These are phyloP conservation scores for Ophion slaviceki DNA, from an alignment of 2,888 invertebrate species.

Conservation along the genomic window DNA sequence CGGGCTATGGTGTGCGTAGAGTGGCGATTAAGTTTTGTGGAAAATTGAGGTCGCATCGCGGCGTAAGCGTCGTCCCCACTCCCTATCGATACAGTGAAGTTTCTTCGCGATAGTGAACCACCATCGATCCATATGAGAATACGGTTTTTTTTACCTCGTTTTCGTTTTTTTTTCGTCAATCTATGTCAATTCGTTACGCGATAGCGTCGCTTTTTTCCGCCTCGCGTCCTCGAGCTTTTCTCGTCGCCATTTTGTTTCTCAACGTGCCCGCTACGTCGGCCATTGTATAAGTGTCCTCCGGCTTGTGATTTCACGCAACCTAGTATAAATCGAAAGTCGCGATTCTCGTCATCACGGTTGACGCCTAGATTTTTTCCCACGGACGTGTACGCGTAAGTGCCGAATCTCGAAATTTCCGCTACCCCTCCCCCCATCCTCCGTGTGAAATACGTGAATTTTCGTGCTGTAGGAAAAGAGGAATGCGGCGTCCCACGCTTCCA, in stretches of 20 bases:
- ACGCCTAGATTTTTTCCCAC: not conserved
- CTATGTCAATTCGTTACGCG: slow-evolving; percentile 1
- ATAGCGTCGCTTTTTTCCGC: slow-evolving; percentile 52
- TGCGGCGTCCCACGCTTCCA: no score
- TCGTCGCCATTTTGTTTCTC: slow-evolving; percentile 81
- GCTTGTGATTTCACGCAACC: slow-evolving; percentile 65
- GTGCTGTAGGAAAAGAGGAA: not conserved
- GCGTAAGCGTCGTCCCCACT: slow-evolving; percentile 55
- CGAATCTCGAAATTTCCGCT: not conserved
- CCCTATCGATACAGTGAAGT: slow-evolving; percentile 44
- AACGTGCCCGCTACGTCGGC: slow-evolving; percentile 79
- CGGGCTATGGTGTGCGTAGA: slow-evolving; percentile 38
- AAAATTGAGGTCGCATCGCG: slow-evolving; percentile 73
- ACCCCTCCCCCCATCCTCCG: not conserved
- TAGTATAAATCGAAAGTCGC: slow-evolving; percentile 13
- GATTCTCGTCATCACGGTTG: not conserved
- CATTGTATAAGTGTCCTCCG: slow-evolving; percentile 78
- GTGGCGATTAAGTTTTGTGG: slow-evolving; percentile 50
- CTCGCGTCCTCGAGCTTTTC: slow-evolving; percentile 68
- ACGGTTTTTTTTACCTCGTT: slow-evolving; percentile 18
- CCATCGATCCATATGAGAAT: not conserved
- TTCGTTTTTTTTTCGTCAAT: not conserved
- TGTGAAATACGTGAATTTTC: not conserved
- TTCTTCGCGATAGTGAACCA: slow-evolving; percentile 39
- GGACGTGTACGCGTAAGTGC: not conserved